Percentiles rank a stretch among this genome's conserved stretches.
Conservation (phyloP, 30 jellyfish, hydroid and myxozoan species). For the Pseudorhiza aurosa region DNA sequence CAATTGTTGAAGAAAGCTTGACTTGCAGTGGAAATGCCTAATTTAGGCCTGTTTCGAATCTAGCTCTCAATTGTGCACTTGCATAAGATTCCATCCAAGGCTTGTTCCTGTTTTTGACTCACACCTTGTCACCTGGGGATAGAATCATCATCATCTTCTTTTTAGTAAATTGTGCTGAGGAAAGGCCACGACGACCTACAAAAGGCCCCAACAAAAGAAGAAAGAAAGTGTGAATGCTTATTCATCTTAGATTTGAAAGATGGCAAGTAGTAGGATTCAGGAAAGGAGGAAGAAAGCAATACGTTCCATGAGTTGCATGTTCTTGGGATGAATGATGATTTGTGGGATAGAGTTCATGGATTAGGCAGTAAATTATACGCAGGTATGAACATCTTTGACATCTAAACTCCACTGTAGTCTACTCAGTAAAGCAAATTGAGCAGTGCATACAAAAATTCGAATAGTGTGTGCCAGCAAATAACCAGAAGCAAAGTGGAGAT, state of each 20-base stretch:
- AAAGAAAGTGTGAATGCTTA: no score
- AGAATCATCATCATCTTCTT: no score
- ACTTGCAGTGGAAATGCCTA: constrained; percentile 61
- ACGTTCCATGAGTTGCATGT: background rate
- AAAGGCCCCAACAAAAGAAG: no score
- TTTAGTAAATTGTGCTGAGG: no score
- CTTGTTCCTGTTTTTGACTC: constrained; percentile 27
- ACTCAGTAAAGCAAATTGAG: constrained; percentile 20
- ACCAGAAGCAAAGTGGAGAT: constrained; percentile 38
- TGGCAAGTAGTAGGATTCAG: no score
- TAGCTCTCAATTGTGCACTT: no score
- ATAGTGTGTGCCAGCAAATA: constrained; percentile 49
- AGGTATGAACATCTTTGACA: constrained; percentile 41
- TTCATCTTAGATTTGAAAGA: no score
- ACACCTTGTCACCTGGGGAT: constrained; percentile 49
- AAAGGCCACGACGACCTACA: no score
- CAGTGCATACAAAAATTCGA: constrained; percentile 54
- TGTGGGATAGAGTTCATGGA: no score
- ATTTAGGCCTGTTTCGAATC: constrained; percentile 62
- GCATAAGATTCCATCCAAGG: no score
- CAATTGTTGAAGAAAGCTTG: constrained; percentile 64
- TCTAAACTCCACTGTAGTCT: constrained; percentile 19
- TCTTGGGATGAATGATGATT: no score
- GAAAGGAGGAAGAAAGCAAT: no score
- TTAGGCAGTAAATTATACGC: constrained; percentile 66